phyloP scores from a whole-genome alignment of 1,140 invertebrate species.

The Drosophila persimilis region DNA sequence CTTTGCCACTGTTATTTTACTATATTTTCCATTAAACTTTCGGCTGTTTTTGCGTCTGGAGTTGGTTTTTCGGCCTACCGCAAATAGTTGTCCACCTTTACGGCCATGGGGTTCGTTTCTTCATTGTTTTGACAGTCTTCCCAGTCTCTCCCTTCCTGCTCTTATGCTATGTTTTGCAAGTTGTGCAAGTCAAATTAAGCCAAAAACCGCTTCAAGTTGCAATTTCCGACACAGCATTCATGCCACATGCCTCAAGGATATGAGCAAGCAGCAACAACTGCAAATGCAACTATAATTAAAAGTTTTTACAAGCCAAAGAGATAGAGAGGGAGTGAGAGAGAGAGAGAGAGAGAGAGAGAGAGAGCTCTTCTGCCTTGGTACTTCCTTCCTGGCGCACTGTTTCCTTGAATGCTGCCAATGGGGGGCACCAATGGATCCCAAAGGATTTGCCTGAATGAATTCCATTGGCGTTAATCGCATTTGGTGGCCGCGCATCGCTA shows the following conservation, averaged over 20 bases:
- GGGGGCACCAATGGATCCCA: neutral
- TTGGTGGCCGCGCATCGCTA: conserved; percentile 34
- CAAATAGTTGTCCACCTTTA: conserved; percentile 47
- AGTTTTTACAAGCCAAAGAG: conserved; percentile 43
- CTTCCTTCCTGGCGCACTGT: neutral
- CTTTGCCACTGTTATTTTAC: too few species aligned
- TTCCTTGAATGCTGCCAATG: too few species aligned
- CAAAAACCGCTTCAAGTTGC: conserved; percentile 73
- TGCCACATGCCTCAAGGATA: conserved; percentile 56
- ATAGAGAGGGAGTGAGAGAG: conserved; percentile 1
- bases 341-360: neutral
- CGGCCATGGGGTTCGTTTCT: conserved; percentile 7
- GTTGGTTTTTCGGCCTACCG: conserved; percentile 38
- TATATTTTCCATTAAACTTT: too few species aligned
- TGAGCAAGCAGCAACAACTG: conserved; percentile 40
- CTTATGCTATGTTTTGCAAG: conserved; percentile 35
- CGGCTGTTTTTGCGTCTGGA: neutral
- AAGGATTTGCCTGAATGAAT: conserved; percentile 47
- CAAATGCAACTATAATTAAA: conserved; percentile 75
- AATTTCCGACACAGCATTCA: conserved; percentile 68
- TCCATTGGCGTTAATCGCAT: conserved; percentile 70
- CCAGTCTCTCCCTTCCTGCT: conserved; percentile 11
- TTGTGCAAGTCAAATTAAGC: conserved; percentile 64
- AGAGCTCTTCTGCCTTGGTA: neutral
- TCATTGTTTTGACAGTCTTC: conserved; percentile 56